Base-by-base conservation (phyloP, 2,888 invertebrate species). In the Dolichopus griseipennis region DNA sequence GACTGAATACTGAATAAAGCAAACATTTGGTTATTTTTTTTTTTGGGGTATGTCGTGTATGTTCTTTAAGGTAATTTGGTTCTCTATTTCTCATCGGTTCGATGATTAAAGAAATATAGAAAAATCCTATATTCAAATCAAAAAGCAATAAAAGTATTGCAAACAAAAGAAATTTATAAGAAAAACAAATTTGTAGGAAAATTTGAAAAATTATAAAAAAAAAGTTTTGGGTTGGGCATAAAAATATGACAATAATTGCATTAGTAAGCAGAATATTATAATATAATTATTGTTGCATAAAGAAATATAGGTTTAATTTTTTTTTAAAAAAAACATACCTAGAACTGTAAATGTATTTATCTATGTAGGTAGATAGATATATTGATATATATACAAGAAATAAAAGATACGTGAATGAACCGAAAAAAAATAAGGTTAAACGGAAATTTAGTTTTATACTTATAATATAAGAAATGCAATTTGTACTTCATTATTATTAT, bases 361-460 rank as follows among this genome's bases (percentile, higher is more conserved):
- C 27, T 4, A 27, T 27, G 27, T 27, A 27, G 3, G 5, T 27
- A 27, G n/a, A 27, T 27, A 27, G 2, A 27, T 27, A 27, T 27
- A 27, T n/a, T n/a, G n/a, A n/a, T 78, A 73, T 73, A 70, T 73
- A 1, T 79, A 78, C 74, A 0, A 78, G 78, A n/a, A 77, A 68
- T 1, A 80, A 67, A 2, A 76, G 76, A 78, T 80, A 76, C 0
- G 75, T 80, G 80, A n/a, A 75, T 67, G 65, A 80, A 65, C 69
- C 79, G 80, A 52, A 80, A 27, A 52, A 80, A 27, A 52, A 18
- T 52, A 18, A 18, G 52, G 52, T 52, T 52, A 52, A 52, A 52
- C 15, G 52, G 52, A 52, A 52, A 18, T 43, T 12, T 37, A 37
- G 27, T 27, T 27, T n/a, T 27, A 27, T 27, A 27, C 2, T 27